These are phyloP conservation scores for Aphrophora alni DNA, from an alignment of 2,888 invertebrate species.

Conservation along the genomic window DNA sequence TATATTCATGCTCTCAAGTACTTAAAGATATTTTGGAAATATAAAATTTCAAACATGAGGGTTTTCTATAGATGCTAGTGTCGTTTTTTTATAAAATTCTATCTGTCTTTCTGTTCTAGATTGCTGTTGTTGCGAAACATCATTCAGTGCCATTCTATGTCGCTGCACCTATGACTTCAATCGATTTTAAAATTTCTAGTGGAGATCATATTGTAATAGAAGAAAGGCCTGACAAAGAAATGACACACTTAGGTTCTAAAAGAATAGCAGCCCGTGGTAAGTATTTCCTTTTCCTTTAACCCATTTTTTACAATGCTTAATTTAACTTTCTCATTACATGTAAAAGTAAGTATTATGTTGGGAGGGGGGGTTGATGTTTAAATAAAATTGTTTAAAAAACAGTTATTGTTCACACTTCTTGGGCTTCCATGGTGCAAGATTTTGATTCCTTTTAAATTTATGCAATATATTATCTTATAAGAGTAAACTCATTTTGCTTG, in stretches of 20 bases:
- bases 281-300: slow-evolving; percentile 22
- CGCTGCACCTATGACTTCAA: slow-evolving; percentile 91
- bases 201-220: slow-evolving; percentile 94
- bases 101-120: slow-evolving; percentile 58
- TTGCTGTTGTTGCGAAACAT: slow-evolving; percentile 89
- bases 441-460: too few relatives aligned
- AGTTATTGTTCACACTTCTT: too few relatives aligned
- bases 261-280: slow-evolving; percentile 87
- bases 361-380: too few relatives aligned
- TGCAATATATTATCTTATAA: too few relatives aligned
- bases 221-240: slow-evolving; percentile 88
- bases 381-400: too few relatives aligned
- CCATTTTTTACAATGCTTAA: background rate
- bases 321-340: background rate
- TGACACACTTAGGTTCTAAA: slow-evolving; percentile 88
- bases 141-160: slow-evolving; percentile 95
- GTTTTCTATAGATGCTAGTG: too few relatives aligned
- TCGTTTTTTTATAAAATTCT: too few relatives aligned
- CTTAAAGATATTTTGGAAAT: too few relatives aligned
- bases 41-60: too few relatives aligned
- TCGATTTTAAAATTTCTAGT: slow-evolving; percentile 78
- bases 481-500: too few relatives aligned
- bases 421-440: too few relatives aligned
- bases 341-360: background rate
- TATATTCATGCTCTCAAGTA: too few relatives aligned